phyloP scores from a whole-genome alignment of 2,797 vertebrate species.

The Xenentodon cancila region DNA sequence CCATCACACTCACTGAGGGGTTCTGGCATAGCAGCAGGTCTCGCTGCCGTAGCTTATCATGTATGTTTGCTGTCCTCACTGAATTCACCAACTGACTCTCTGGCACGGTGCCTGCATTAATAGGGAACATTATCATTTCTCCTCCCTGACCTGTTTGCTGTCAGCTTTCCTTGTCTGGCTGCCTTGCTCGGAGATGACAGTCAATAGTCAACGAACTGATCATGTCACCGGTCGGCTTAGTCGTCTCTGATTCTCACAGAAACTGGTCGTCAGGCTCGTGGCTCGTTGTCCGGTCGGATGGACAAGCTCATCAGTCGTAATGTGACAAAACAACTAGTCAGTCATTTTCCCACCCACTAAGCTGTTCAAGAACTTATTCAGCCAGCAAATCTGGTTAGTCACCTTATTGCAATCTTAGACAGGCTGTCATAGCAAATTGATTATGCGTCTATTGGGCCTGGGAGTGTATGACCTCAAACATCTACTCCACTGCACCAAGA shows the following conservation, averaged over 20 bases:
- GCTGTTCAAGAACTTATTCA: constrained; percentile 22
- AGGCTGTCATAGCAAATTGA: constrained; percentile 52
- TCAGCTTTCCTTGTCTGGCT: constrained; percentile 31
- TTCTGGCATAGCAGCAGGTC: constrained; percentile 59
- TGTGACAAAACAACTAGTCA: constrained; percentile 27
- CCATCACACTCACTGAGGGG: constrained; percentile 66
- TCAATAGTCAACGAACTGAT: constrained; percentile 6
- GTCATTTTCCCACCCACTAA: constrained; percentile 19
- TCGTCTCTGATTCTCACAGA: constrained; percentile 18
- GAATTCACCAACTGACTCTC: constrained; percentile 54
- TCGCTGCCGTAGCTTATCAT: constrained; percentile 52
- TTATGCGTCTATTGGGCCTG: constrained; percentile 38
- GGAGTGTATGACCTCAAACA: constrained; percentile 61
- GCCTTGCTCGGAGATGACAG: constrained; percentile 20
- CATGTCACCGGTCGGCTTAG: constrained; percentile 21
- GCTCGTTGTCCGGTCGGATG: constrained; percentile 15
- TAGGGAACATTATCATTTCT: constrained; percentile 58
- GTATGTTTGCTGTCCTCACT: constrained; percentile 59
- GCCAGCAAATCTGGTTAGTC: constrained; percentile 27
- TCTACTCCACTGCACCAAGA: constrained; percentile 59
- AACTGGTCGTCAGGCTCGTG: constrained; percentile 8
- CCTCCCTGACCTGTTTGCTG: constrained; percentile 38
- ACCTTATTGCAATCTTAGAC: constrained; percentile 30
- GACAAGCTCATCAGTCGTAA: constrained; percentile 10
- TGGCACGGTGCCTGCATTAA: constrained; percentile 51